Evolutionary conservation across 2,888 invertebrate genomes (phyloP).

Genomic region (Entomobrya multifasciata): DNA sequence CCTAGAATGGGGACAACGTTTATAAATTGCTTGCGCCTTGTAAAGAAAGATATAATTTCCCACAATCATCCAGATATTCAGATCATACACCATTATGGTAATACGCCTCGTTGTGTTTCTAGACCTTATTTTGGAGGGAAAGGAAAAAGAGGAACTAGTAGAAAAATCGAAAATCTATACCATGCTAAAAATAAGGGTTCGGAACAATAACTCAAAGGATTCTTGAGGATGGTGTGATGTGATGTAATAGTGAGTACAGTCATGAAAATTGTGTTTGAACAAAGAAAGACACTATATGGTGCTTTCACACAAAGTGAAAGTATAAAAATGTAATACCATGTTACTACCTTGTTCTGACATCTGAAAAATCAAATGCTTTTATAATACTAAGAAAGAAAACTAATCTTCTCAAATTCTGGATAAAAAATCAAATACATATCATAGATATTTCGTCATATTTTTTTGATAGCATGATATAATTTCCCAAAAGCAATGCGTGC

Average conservation of each 20-base stretch:
- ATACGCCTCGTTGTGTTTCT: not conserved
- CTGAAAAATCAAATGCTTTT: too few relatives aligned
- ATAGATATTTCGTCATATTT: too few relatives aligned
- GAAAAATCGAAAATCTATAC: constrained; percentile 61
- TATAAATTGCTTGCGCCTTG: not conserved
- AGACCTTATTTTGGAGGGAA: not conserved
- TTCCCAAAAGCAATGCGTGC: too few relatives aligned
- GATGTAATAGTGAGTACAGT: not conserved
- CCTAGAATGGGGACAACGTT: too few relatives aligned
- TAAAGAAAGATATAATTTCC: not conserved
- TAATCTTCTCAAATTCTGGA: constrained; percentile 35
- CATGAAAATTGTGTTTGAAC: constrained; percentile 61
- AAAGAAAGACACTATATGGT: constrained; percentile 1
- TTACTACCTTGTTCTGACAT: too few relatives aligned
- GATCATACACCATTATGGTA: constrained; percentile 25
- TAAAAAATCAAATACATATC: constrained; percentile 32
- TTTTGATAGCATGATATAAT: too few relatives aligned
- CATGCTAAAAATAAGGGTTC: constrained; percentile 46
- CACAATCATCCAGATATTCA: constrained; percentile 31
- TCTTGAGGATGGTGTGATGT: not conserved
- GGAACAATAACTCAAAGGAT: constrained; percentile 8
- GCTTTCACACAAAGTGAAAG: too few relatives aligned
- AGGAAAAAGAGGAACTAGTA: constrained; percentile 45
- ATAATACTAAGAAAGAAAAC: not conserved
- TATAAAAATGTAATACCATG: too few relatives aligned